Percentiles rank a stretch among this genome's conserved stretches.
These are phyloP conservation scores for Armadillidium nasatum DNA, from an alignment of 1,140 invertebrate species.

Conservation along the genomic window DNA sequence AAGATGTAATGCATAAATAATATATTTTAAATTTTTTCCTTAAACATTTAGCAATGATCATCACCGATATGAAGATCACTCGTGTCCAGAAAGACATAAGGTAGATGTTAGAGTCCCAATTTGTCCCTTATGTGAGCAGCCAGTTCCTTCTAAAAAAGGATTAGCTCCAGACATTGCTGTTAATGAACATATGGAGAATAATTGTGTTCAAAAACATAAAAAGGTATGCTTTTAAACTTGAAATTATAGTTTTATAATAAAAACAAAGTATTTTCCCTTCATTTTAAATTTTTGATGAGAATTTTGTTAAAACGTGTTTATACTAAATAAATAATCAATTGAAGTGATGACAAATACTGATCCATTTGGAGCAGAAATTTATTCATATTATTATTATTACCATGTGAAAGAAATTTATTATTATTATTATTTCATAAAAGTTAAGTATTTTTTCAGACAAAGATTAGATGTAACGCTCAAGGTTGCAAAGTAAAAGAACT, in stretches of 20 bases:
- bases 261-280: no score
- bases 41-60: neutral
- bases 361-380: no score
- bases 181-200: neutral
- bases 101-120: neutral
- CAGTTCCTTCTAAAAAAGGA: neutral
- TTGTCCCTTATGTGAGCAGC: neutral
- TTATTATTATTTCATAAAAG: no score
- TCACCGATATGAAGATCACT: neutral
- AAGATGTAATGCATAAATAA: no score
- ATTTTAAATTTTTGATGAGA: no score
- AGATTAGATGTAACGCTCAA: neutral
- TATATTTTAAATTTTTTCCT: no score
- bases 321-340: no score
- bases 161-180: neutral
- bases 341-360: no score
- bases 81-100: neutral
- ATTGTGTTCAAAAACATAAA: neutral
- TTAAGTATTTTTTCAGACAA: neutral
- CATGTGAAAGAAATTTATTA: no score
- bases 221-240: neutral
- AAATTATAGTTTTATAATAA: no score
- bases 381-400: no score
- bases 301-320: no score
- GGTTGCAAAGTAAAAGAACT: conserved; percentile 12